A percentile compares a stretch with the other conserved stretches of the same genome.
Evolutionary conservation across 1,140 invertebrate genomes (phyloP).

Genomic region (Drosophila pallidifrons): DNA sequence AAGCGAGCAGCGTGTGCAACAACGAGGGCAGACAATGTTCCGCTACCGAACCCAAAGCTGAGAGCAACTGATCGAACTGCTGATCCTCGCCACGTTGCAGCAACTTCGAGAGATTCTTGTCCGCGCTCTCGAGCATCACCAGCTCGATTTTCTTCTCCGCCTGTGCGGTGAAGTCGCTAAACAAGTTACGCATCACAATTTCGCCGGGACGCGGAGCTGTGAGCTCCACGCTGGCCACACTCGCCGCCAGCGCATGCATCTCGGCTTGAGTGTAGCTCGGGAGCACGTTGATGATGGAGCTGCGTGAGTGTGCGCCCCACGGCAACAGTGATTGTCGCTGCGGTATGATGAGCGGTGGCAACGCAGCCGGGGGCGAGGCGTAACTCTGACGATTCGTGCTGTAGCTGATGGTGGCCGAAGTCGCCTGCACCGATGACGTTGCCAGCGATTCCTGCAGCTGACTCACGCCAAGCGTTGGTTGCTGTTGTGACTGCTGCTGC

Average conservation of each 20-base stretch:
- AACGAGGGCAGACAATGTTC: constrained; percentile 99
- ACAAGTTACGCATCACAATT: constrained; percentile 97
- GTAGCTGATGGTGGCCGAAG: constrained; percentile 58
- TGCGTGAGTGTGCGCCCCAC: constrained; percentile 79
- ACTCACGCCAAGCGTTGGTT: constrained; percentile 29
- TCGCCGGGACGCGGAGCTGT: constrained; percentile 90
- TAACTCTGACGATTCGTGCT: constrained; percentile 70
- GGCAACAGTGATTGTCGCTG: constrained; percentile 78
- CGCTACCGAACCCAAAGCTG: constrained; percentile 95
- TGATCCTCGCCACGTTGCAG: constrained; percentile 97
- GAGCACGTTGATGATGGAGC: constrained; percentile 79
- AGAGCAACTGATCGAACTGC: constrained; percentile 97
- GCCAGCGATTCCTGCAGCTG: constrained; percentile 38
- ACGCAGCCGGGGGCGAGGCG: constrained; percentile 60
- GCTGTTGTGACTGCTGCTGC: constrained; percentile 25
- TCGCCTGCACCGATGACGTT: constrained; percentile 9
- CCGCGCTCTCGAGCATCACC: constrained; percentile 95
- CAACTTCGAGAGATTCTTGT: constrained; percentile 96
- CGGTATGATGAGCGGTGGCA: constrained; percentile 68
- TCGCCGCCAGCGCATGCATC: constrained; percentile 72
- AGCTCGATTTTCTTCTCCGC: constrained; percentile 98
- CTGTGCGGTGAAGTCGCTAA: constrained; percentile 96
- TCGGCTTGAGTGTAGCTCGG: constrained; percentile 74
- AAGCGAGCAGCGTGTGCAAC: constrained; percentile 96
- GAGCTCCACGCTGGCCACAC: constrained; percentile 68